These are phyloP conservation scores for Dynastes hyllus DNA, from an alignment of 2,888 invertebrate genomes.

Conservation along the genomic window DNA sequence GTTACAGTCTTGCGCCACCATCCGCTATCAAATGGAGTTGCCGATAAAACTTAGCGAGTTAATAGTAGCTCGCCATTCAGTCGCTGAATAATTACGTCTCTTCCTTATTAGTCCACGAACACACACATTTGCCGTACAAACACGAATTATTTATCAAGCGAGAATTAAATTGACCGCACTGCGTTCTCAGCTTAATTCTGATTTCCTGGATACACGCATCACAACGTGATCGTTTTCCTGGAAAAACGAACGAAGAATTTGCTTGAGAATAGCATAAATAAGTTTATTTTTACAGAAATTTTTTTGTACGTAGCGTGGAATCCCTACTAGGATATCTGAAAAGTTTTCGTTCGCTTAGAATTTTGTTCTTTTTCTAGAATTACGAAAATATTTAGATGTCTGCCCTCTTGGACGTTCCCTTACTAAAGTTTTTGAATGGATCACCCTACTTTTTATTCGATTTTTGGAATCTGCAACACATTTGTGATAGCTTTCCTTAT, in stretches of 20 bases:
- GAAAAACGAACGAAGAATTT: background rate
- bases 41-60: slow-evolving; percentile 46
- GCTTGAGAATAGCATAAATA: too few species aligned
- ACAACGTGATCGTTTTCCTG: background rate
- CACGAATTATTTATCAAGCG: slow-evolving; percentile 36
- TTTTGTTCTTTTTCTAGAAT: too few species aligned
- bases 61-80: slow-evolving; percentile 30
- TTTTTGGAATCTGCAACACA: too few species aligned
- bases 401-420: too few species aligned
- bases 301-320: too few species aligned
- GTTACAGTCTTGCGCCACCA: background rate
- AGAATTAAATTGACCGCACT: slow-evolving; percentile 31
- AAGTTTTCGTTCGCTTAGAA: too few species aligned
- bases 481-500: too few species aligned
- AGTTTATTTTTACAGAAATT: too few species aligned
- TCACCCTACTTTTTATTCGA: too few species aligned
- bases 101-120: slow-evolving; percentile 20
- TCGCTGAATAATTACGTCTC: slow-evolving; percentile 36
- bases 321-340: too few species aligned
- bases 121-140: slow-evolving; percentile 20
- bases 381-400: too few species aligned
- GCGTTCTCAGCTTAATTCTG: background rate
- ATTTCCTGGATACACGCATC: slow-evolving; percentile 1
- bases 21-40: slow-evolving; percentile 6
- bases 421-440: too few species aligned